Conservation (phyloP, 2,888 invertebrate genomes). For the Epsilonema sp. region DNA sequence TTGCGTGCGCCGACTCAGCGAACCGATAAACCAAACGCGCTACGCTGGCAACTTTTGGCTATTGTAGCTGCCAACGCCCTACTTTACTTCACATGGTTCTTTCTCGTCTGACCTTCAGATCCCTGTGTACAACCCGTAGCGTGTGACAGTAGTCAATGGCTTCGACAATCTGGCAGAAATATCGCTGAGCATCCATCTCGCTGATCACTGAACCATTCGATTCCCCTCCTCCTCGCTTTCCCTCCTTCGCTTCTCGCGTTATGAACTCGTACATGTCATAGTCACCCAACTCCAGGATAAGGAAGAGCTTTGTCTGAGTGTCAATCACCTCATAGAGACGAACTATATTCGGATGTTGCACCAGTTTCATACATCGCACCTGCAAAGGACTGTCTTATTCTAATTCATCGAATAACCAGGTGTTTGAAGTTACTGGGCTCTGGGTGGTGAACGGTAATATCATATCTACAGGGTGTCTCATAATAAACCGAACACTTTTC, state of each 20-base stretch:
- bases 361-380: constrained; percentile 90
- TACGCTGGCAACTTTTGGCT: too few relatives aligned
- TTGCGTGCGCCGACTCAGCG: neutral
- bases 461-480: too few relatives aligned
- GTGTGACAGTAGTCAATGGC: constrained; percentile 94
- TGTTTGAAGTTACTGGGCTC: too few relatives aligned
- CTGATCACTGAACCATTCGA: constrained; percentile 42
- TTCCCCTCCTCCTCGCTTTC: too few relatives aligned
- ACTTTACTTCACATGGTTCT: neutral
- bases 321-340: constrained; percentile 96
- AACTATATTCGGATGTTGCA: constrained; percentile 97
- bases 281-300: constrained; percentile 85
- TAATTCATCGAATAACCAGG: too few relatives aligned
- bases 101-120: constrained; percentile 48
- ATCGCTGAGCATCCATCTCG: constrained; percentile 44
- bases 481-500: too few relatives aligned
- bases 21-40: too few relatives aligned
- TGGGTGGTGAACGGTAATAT: too few relatives aligned
- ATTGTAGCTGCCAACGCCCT: neutral
- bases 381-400: too few relatives aligned
- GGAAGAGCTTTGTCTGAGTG: constrained; percentile 68
- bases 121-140: constrained; percentile 64
- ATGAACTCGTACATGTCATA: constrained; percentile 97
- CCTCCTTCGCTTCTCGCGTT: constrained; percentile 58
- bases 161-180: constrained; percentile 84